These are phyloP conservation scores for Plectus sambesii DNA, from an alignment of 1,140 invertebrate genomes.

Conservation along the genomic window DNA sequence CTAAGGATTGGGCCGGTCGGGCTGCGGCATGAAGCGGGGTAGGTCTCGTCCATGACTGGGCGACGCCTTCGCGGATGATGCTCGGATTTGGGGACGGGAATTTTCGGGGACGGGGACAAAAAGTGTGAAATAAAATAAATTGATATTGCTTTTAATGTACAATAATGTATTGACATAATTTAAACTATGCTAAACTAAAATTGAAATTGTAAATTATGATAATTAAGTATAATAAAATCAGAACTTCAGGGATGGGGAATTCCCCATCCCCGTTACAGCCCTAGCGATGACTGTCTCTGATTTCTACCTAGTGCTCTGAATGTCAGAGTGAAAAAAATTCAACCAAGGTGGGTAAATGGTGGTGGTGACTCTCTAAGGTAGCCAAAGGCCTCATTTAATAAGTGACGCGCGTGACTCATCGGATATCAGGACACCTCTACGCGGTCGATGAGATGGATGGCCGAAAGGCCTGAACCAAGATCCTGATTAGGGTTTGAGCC, in stretches of 20 bases:
- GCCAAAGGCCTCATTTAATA: conserved; percentile 57
- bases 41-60: conserved; percentile 27
- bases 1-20: conserved; percentile 60
- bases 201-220: no score
- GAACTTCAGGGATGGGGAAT: conserved; percentile 68
- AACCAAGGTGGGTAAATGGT: conserved; percentile 64
- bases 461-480: no score
- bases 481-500: no score
- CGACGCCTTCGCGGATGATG: conserved; percentile 41
- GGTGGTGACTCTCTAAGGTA: conserved; percentile 61
- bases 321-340: conserved; percentile 63
- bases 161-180: no score
- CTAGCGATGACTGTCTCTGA: conserved; percentile 63
- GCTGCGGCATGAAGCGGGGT: conserved; percentile 45
- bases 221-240: no score
- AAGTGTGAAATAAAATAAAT: no score
- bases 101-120: conserved; percentile 51
- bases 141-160: no score
- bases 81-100: conserved; percentile 35
- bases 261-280: conserved; percentile 73
- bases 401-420: no score
- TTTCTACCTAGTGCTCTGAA: conserved; percentile 71
- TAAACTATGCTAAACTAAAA: no score
- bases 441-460: no score
- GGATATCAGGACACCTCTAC: no score